phyloP scores from a whole-genome alignment of 2,888 invertebrate genomes.

The Callosobruchus maculatus region DNA sequence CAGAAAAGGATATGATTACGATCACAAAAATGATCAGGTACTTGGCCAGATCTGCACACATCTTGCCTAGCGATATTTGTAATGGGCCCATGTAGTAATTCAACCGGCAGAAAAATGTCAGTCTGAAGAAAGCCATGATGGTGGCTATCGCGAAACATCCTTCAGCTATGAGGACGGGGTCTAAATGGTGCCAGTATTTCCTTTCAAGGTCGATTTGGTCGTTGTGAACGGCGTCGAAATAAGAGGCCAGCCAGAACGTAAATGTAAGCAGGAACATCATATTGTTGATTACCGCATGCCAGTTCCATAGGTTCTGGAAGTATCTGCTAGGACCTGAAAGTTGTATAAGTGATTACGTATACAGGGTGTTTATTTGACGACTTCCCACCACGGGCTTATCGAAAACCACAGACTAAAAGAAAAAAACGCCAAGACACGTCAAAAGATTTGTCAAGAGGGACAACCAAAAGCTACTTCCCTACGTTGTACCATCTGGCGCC shows the following conservation, averaged over 20 bases:
- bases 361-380: no score
- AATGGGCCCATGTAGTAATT: constrained; percentile 64
- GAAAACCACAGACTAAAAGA: no score
- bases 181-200: constrained; percentile 63
- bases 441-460: no score
- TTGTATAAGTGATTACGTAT: no score
- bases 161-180: constrained; percentile 63
- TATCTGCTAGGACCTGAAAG: no score
- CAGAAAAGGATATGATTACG: constrained; percentile 58
- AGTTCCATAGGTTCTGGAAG: constrained; percentile 56
- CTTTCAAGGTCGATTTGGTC: constrained; percentile 55
- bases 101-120: constrained; percentile 62
- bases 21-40: constrained; percentile 61
- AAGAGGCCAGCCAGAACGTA: constrained; percentile 60
- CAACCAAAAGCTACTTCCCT: no score
- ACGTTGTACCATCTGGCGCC: no score
- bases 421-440: no score
- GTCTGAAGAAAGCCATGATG: constrained; percentile 62
- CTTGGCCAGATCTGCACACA: constrained; percentile 63
- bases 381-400: no score
- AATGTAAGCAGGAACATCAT: constrained; percentile 59
- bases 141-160: constrained; percentile 64
- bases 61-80: constrained; percentile 64
- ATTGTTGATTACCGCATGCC: constrained; percentile 61
- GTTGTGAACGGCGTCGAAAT: constrained; percentile 50